These are phyloP conservation scores for Lobophora halterata DNA, from an alignment of 2,888 invertebrate species.

Conservation along the genomic window DNA sequence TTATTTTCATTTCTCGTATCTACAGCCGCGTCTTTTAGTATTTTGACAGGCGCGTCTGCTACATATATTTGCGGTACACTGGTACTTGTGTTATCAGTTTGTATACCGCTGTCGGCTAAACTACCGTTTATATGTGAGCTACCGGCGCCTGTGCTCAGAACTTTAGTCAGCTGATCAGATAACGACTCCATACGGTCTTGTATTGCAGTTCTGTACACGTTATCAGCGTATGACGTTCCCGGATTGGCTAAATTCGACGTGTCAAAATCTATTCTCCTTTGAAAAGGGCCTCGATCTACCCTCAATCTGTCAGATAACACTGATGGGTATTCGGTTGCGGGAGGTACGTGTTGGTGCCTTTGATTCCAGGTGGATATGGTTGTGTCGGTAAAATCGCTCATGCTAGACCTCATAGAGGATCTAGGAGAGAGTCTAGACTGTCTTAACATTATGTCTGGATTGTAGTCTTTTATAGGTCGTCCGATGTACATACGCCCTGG, in stretches of 20 bases:
- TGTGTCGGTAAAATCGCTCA: constrained; percentile 77
- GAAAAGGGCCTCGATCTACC: constrained; percentile 62
- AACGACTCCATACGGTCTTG: constrained; percentile 66
- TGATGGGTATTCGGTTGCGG: constrained; percentile 65
- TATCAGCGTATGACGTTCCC: constrained; percentile 61
- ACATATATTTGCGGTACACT: constrained; percentile 71
- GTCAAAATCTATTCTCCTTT: constrained; percentile 68
- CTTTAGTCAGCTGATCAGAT: constrained; percentile 71
- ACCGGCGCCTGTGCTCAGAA: constrained; percentile 67
- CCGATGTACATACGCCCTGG: constrained; percentile 69
- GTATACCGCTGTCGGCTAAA: constrained; percentile 72
- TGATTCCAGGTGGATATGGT: constrained; percentile 76
- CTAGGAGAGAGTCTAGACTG: constrained; percentile 65
- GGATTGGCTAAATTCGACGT: constrained; percentile 57
- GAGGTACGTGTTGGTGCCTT: constrained; percentile 52
- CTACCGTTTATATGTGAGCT: constrained; percentile 74
- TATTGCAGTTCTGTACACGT: constrained; percentile 55
- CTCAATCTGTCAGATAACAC: constrained; percentile 69
- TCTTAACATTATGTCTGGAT: constrained; percentile 64
- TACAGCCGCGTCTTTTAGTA: constrained; percentile 68
- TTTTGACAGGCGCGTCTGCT: constrained; percentile 48
- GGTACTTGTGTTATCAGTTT: constrained; percentile 72
- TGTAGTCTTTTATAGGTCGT: constrained; percentile 72
- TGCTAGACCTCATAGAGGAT: constrained; percentile 69
- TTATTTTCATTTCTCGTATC: constrained; percentile 74